These are phyloP conservation scores for Chrysolina haemoptera DNA, from an alignment of 2,888 invertebrate species.

Conservation along the genomic window DNA sequence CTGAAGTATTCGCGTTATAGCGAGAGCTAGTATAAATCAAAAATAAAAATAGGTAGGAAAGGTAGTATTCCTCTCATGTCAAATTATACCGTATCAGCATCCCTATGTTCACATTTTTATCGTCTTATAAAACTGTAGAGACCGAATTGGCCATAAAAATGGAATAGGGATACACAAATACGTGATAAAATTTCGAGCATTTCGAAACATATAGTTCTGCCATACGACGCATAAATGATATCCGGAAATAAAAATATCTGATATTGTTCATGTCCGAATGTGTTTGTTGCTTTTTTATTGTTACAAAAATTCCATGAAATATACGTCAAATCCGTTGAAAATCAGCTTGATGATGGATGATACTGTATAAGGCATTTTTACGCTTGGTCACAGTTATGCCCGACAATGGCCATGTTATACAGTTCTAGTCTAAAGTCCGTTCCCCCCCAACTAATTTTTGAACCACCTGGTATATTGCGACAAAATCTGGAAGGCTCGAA, in stretches of 20 bases:
- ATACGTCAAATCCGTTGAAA: not conserved
- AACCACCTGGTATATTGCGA: too few species aligned
- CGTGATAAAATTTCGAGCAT: slow-evolving; percentile 19
- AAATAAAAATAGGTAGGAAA: slow-evolving; percentile 37
- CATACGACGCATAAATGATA: not conserved
- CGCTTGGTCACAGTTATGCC: too few species aligned
- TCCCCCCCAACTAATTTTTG: too few species aligned
- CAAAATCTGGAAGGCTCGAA: too few species aligned
- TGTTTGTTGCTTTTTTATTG: not conserved
- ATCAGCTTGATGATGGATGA: too few species aligned
- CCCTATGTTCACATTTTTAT: slow-evolving; percentile 37
- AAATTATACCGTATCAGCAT: slow-evolving; percentile 42
- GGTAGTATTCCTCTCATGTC: slow-evolving; percentile 41
- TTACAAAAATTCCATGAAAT: not conserved
- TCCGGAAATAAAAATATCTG: not conserved
- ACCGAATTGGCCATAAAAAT: slow-evolving; percentile 14
- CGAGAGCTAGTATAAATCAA: slow-evolving; percentile 33
- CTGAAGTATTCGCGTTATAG: not conserved
- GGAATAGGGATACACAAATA: slow-evolving; percentile 19
- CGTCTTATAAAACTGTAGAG: slow-evolving; percentile 25
- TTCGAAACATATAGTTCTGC: slow-evolving; percentile 8
- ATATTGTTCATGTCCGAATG: not conserved
- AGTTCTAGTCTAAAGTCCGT: too few species aligned
- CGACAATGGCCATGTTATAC: too few species aligned
- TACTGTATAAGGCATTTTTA: too few species aligned